phyloP scores from a whole-genome alignment of 2,797 vertebrate species.

The Hemibagrus guttatus region DNA sequence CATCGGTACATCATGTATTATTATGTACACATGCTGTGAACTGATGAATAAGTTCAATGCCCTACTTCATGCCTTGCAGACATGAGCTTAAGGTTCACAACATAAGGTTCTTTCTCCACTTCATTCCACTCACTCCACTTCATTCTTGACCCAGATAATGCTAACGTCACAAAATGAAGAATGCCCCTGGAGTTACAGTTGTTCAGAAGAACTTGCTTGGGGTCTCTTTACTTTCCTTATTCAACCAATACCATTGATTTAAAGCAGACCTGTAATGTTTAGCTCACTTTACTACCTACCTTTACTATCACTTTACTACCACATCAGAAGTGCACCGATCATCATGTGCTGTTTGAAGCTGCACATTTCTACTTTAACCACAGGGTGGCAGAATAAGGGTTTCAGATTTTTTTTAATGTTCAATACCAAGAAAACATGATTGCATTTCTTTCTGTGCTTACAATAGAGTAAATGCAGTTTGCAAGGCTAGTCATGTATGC shows the following conservation, averaged over 20 bases:
- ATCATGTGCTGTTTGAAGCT: slow-evolving; percentile 16
- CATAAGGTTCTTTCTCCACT: neutral
- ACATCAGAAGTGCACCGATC: neutral
- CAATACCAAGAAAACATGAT: slow-evolving; percentile 21
- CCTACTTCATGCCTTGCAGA: neutral
- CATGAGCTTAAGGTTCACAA: neutral
- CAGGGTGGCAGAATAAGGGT: slow-evolving; percentile 73
- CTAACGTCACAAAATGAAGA: neutral
- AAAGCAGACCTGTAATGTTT: neutral
- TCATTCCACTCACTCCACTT: neutral
- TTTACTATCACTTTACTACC: too few species aligned
- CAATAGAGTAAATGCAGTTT: neutral
- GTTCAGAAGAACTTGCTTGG: neutral
- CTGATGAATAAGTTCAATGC: neutral
- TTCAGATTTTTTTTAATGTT: slow-evolving; percentile 41
- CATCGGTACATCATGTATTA: neutral
- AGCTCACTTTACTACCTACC: neutral
- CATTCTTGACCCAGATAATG: neutral
- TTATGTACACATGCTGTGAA: neutral
- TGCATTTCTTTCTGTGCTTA: neutral
- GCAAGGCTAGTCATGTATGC: neutral
- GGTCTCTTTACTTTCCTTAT: neutral
- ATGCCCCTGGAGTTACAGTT: neutral
- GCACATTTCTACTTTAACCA: slow-evolving; percentile 58
- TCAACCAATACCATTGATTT: neutral